phyloP scores from a whole-genome alignment of 2,888 invertebrate genomes.

The Mythimna vitellina region DNA sequence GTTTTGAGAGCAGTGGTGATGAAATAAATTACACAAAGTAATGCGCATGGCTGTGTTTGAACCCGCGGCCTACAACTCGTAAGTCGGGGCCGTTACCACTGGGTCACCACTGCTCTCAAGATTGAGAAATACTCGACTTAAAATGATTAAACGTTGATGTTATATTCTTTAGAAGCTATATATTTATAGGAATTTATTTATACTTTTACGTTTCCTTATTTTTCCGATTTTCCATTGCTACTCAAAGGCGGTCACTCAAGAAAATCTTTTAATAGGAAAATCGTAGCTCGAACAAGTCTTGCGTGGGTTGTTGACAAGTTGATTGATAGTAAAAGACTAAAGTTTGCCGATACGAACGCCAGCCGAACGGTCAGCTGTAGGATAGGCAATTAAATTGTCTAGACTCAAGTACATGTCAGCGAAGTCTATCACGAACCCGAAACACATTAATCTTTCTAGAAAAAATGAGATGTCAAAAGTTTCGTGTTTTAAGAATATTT shows the following conservation, averaged over 20 bases:
- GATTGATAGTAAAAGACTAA: conserved; percentile 59
- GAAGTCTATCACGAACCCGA: conserved; percentile 20
- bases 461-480: conserved; percentile 56
- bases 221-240: not conserved
- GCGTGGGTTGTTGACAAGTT: conserved; percentile 58
- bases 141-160: too few species aligned
- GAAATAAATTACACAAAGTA: too few species aligned
- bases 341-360: conserved; percentile 45
- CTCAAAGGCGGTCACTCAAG: conserved; percentile 3
- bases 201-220: not conserved
- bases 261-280: conserved; percentile 45
- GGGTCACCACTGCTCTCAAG: too few species aligned
- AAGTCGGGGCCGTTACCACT: too few species aligned
- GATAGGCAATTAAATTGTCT: conserved; percentile 62
- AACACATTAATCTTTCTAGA: conserved; percentile 54
- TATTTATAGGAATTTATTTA: not conserved
- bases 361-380: conserved; percentile 29
- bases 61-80: too few species aligned
- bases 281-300: conserved; percentile 36
- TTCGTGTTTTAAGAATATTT: conserved; percentile 37
- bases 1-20: too few species aligned
- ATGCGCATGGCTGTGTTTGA: too few species aligned
- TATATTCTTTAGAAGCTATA: not conserved
- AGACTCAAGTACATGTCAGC: conserved; percentile 33
- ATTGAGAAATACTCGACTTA: too few species aligned